Evolutionary conservation across 1,140 invertebrate species (phyloP), one percentile per base, ranked within the genome.

Genomic region (Euglossa dilemma): DNA sequence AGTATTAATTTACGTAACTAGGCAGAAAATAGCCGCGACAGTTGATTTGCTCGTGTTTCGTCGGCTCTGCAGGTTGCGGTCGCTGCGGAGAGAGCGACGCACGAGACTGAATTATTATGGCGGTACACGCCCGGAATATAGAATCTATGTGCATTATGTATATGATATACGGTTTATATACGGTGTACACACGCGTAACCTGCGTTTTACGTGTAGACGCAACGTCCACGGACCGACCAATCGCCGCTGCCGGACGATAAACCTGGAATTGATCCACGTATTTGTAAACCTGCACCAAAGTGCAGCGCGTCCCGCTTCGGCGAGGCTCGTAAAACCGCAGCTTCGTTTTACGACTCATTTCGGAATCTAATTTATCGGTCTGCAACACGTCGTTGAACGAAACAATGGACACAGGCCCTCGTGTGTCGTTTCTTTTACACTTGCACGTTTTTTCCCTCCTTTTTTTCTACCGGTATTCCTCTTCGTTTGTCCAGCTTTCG

Each of bases 261-360:
- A 90, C 84, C 79, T 66, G 67, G 64, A 90, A 90, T 90, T 90
- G 90, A 89, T 90, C 82, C 86, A 78, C 67, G 86, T 89, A 88
- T 90, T 89, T 90, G 87, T 89, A 87, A 88, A 89, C 71, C 80
- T 70, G 88, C 80, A 64, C 45, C 78, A 56, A 89, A 85, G 83
- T 83, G 78, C 77, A 63, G 72, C 28, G 66, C 59, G 64, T 45
- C 61, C 45, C 64, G 71, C 66, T 43, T 50, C 72, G 71, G 52
- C 54, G 76, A 20, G 43, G 54, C 77, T 74, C 73, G 70, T 81
- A 78, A 85, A 54, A 57, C 69, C 85, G 80, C 25, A 45, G 64
- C 64, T 64, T 69, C 69, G 80, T 84, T 89, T 91, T 91, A 90
- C 82, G 74, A 85, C 71, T 89, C 85, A 86, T 87, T 87, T 90